These are phyloP conservation scores for Leptopilina syphax DNA, from an alignment of 2,888 invertebrate genomes.

Conservation along the genomic window DNA sequence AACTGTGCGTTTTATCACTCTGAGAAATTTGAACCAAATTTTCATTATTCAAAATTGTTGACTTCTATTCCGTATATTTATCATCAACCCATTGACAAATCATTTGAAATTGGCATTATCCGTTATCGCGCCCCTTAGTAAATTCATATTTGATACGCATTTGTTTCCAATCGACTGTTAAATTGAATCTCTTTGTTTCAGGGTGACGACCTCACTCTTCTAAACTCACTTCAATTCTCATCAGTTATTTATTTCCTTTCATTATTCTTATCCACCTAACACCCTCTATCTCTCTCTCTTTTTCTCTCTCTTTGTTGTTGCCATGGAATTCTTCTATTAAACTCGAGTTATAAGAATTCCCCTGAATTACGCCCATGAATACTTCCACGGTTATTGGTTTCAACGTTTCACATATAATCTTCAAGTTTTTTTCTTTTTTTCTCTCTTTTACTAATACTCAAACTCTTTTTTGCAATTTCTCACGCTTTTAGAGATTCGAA, in stretches of 20 bases:
- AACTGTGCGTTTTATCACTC: too few relatives aligned
- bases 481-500: slow-evolving; percentile 64
- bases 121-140: neutral
- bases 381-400: slow-evolving; percentile 64
- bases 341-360: slow-evolving; percentile 68
- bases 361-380: slow-evolving; percentile 71
- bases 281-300: slow-evolving; percentile 53
- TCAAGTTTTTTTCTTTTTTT: slow-evolving; percentile 22
- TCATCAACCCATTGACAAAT: slow-evolving; percentile 42
- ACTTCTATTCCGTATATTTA: neutral
- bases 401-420: slow-evolving; percentile 45
- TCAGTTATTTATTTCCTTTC: slow-evolving; percentile 75
- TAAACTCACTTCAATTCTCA: slow-evolving; percentile 62
- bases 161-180: slow-evolving; percentile 64
- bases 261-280: slow-evolving; percentile 61
- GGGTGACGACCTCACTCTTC: slow-evolving; percentile 41
- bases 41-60: too few relatives aligned
- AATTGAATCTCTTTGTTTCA: slow-evolving; percentile 70
- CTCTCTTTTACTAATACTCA: slow-evolving; percentile 40
- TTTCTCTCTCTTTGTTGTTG: slow-evolving; percentile 52
- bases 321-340: slow-evolving; percentile 66
- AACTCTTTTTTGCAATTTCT: slow-evolving; percentile 63
- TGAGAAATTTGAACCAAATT: too few relatives aligned
- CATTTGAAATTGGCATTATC: slow-evolving; percentile 8
- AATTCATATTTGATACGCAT: slow-evolving; percentile 70